Evolutionary conservation across 2,888 invertebrate genomes (phyloP), one percentile per base, ranked within the genome.

Genomic region (Druceiella hillmani): DNA sequence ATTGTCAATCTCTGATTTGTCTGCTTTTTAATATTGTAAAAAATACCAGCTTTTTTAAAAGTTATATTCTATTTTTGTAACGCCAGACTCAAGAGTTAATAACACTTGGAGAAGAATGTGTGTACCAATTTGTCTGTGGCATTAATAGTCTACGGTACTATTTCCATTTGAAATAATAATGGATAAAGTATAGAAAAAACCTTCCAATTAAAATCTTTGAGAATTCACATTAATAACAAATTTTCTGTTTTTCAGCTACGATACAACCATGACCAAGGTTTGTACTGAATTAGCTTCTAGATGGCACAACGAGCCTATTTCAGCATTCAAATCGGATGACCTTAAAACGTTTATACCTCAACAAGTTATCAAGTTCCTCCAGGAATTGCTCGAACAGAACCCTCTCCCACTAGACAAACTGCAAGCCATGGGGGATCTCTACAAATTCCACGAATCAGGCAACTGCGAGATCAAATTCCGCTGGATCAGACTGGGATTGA

Each of bases 401-500:
- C 61, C 75, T 1, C 50, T 81, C 17, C 53, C 79, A 0, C 40
- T 81, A 2, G 60, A 62, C 2, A 82, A 78, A 50, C 57, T 85
- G 1, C 66, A 76, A 50, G 64, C 64, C 7, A 64, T 91, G 51
- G 78, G 83, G 24, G 57, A 66, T 1, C 58, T 73, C 1, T 92
- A 91, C 57, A 67, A 74, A 16, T 66, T 94, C 39, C 73, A 74
- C 34, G 56, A 57, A 1, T 74, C 74, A 3, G 76, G 77, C 50
- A 95, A 94, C 59, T 71, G 82, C 1, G 94, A 95, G 66, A 83
- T 94, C 33, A 74, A 72, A 50, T 81, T 67, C 62, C 80, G 86
- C 33, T 88, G 91, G 83, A 60, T 90, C 30, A 75, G 88, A 39
- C 59, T 92, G 40, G 80, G 87, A 46, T 66, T 93, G n/a, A 81